Evolutionary conservation across 2,888 invertebrate genomes (phyloP).

Genomic region (Crossocerus cetratus): DNA sequence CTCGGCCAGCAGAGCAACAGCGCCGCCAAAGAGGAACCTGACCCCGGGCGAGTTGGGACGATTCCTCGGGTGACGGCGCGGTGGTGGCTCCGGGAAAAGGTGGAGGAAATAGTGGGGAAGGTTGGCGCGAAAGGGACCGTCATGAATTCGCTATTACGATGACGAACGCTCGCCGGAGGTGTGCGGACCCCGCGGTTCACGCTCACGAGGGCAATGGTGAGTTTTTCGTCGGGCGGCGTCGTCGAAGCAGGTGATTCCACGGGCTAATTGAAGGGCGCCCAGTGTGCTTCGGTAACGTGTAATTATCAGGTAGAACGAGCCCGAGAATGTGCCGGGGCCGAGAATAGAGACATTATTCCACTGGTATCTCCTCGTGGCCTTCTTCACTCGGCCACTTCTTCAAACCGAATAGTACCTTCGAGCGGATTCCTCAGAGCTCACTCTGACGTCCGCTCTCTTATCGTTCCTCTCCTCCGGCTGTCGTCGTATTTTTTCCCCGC

Average conservation of each 20-base stretch:
- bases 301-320: conserved; percentile 73
- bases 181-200: conserved; percentile 24
- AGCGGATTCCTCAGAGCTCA: conserved; percentile 36
- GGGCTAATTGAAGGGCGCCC: conserved; percentile 73
- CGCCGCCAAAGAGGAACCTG: conserved; percentile 17
- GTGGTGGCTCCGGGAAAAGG: background rate
- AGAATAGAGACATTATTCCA: conserved; percentile 75
- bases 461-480: conserved; percentile 22
- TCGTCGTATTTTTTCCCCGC: conserved; percentile 6
- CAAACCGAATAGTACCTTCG: conserved; percentile 27
- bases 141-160: conserved; percentile 19
- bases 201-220: conserved; percentile 42
- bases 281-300: conserved; percentile 71
- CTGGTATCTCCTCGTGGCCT: conserved; percentile 46
- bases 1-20: conserved; percentile 9
- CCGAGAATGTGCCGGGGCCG: conserved; percentile 69
- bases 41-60: conserved; percentile 39
- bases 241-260: conserved; percentile 69
- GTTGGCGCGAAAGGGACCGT: conserved; percentile 1
- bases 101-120: no score
- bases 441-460: conserved; percentile 21
- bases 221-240: conserved; percentile 59
- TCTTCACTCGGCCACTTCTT: conserved; percentile 37
- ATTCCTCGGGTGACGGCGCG: background rate
- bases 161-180: conserved; percentile 31